A percentile compares a stretch with the other conserved stretches of the same genome.
Conservation (phyloP, 2,888 invertebrate genomes). For the Poecilus cupreus region DNA sequence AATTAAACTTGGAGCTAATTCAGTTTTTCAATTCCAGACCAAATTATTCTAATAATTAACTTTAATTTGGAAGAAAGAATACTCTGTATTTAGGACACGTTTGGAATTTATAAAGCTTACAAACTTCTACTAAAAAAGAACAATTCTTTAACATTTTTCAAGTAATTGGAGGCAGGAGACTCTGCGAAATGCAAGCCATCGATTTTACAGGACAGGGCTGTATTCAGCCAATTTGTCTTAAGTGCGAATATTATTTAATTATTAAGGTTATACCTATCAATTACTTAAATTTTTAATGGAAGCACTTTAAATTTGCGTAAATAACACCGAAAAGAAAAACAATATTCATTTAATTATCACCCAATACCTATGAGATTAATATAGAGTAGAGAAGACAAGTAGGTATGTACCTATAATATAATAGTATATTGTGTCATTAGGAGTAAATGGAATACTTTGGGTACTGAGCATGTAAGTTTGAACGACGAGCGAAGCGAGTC, state of each 20-base stretch:
- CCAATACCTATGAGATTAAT: background rate
- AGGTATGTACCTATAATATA: background rate
- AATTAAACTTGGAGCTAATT: slow-evolving; percentile 40
- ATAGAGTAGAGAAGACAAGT: background rate
- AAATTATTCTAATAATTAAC: slow-evolving; percentile 48
- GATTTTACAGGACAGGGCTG: slow-evolving; percentile 3
- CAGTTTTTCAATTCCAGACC: slow-evolving; percentile 36
- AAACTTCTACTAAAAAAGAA: slow-evolving; percentile 7
- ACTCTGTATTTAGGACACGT: slow-evolving; percentile 18
- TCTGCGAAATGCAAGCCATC: slow-evolving; percentile 16
- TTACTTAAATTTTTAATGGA: background rate
- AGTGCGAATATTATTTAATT: slow-evolving; percentile 16
- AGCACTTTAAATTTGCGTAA: background rate
- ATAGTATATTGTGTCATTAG: too few species aligned
- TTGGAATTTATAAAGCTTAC: slow-evolving; percentile 29
- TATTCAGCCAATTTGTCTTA: background rate
- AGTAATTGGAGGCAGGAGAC: slow-evolving; percentile 13
- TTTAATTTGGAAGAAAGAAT: slow-evolving; percentile 29
- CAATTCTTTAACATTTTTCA: slow-evolving; percentile 2
- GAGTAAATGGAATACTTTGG: too few species aligned
- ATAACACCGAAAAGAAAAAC: background rate
- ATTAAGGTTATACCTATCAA: slow-evolving; percentile 15
- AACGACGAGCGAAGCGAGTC: too few species aligned
- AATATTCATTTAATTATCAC: background rate
- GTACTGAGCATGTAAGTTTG: too few species aligned